phyloP scores from a whole-genome alignment of 1,140 invertebrate species.

The Drosophila jambulina region DNA sequence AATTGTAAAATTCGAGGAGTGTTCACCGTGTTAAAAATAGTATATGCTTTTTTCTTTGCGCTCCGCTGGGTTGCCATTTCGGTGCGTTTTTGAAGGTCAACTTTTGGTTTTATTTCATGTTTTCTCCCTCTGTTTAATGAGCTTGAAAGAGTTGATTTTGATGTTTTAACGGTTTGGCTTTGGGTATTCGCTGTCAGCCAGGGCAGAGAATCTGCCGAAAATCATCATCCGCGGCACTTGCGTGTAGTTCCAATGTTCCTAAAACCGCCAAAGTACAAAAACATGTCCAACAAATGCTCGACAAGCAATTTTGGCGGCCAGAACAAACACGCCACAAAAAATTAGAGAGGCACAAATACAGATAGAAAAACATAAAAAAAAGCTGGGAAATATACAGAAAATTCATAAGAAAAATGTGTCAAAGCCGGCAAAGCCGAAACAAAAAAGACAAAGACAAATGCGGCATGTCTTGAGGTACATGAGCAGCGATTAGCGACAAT shows the following conservation, averaged over 20 bases:
- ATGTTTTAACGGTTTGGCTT: conserved; percentile 49
- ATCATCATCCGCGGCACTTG: conserved; percentile 24
- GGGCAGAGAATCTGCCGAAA: conserved; percentile 21
- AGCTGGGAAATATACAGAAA: conserved; percentile 41
- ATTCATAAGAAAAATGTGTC: conserved; percentile 58
- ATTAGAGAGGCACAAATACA: conserved; percentile 3
- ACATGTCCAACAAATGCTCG: conserved; percentile 53
- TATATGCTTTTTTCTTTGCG: conserved; percentile 54
- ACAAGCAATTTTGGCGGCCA: conserved; percentile 51
- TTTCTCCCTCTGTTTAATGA: conserved; percentile 66
- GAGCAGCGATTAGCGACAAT: conserved; percentile 58
- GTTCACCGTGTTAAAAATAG: conserved; percentile 5
- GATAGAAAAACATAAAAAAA: background rate
- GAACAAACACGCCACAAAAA: conserved; percentile 42
- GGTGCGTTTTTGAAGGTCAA: conserved; percentile 80
- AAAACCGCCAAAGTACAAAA: conserved; percentile 50
- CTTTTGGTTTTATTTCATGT: conserved; percentile 59
- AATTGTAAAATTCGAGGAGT: too few species aligned
- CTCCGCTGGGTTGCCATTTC: conserved; percentile 73
- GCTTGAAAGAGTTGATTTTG: conserved; percentile 70
- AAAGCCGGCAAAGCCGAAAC: conserved; percentile 45
- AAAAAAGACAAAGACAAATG: conserved; percentile 62
- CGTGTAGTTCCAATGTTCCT: conserved; percentile 36
- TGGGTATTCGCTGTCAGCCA: conserved; percentile 8
- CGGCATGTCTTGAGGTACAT: conserved; percentile 51